Percentiles rank a stretch among this genome's conserved stretches.
These are phyloP conservation scores for Gallinago stenura DNA, from an alignment of 2,797 vertebrate genomes.

Conservation along the genomic window DNA sequence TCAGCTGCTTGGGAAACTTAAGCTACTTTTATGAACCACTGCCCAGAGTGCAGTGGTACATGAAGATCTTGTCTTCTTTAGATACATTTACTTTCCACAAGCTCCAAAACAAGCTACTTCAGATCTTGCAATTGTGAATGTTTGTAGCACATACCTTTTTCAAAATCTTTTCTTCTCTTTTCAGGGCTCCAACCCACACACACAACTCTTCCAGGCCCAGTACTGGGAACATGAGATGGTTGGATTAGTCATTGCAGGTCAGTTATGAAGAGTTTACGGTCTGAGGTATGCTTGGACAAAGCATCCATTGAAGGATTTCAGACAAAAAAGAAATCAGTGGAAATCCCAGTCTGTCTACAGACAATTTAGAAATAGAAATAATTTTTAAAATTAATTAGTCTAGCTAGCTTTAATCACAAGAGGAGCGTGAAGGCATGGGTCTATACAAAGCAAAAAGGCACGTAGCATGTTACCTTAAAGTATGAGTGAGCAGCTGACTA, in stretches of 20 bases:
- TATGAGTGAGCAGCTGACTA: neutral
- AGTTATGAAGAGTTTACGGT: neutral
- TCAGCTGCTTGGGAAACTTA: neutral
- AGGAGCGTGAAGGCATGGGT: neutral
- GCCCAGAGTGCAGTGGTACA: neutral
- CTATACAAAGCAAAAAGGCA: neutral
- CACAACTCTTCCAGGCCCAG: neutral
- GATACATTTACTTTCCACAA: neutral
- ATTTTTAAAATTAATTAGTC: neutral
- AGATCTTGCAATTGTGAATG: neutral
- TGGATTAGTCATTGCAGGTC: neutral
- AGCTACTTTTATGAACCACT: neutral
- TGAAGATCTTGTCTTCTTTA: neutral
- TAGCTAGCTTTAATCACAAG: neutral
- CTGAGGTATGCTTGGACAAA: neutral
- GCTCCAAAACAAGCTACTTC: neutral
- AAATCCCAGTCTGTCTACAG: neutral
- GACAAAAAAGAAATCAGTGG: neutral
- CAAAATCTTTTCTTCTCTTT: neutral
- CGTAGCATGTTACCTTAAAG: neutral
- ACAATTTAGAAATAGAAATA: neutral
- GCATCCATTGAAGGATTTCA: neutral
- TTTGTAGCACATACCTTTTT: neutral
- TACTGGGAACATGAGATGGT: neutral
- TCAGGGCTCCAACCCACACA: neutral